These are phyloP conservation scores for Brachionus koreanus DNA, from an alignment of 1,140 invertebrate species.

Conservation along the genomic window DNA sequence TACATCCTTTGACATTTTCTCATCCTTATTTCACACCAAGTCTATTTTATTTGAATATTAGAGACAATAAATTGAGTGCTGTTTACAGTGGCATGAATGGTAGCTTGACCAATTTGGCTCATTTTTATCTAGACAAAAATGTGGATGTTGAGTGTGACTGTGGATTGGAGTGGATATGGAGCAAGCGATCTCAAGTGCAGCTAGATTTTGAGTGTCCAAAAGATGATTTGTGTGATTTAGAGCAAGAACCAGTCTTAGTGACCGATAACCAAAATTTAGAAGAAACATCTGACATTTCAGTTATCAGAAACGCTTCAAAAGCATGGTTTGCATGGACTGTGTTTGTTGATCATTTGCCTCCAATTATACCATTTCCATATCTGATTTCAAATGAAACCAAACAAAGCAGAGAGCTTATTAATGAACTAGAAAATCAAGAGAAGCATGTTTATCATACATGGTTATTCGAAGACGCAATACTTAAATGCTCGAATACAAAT, in stretches of 20 bases:
- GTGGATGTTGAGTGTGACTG: slow-evolving; percentile 5
- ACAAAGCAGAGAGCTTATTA: neutral
- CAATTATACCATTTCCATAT: slow-evolving; percentile 20
- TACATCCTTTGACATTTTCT: slow-evolving; percentile 35
- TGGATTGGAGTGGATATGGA: neutral
- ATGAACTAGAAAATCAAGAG: neutral
- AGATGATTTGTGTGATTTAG: neutral
- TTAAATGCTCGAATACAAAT: slow-evolving; percentile 27
- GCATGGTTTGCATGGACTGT: slow-evolving; percentile 43
- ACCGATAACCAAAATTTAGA: neutral
- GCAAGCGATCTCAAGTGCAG: neutral
- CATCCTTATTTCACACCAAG: neutral
- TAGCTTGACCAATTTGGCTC: neutral
- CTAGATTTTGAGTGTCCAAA: neutral
- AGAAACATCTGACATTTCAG: neutral
- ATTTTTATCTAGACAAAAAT: slow-evolving; percentile 5
- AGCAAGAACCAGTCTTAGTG: neutral
- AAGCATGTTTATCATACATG: slow-evolving; percentile 40
- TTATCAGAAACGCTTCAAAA: neutral
- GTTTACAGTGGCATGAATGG: slow-evolving; percentile 8
- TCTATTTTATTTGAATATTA: neutral
- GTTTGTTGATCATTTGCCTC: slow-evolving; percentile 16
- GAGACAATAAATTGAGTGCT: neutral
- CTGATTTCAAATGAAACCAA: slow-evolving; percentile 6
- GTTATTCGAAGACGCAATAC: neutral